Evolutionary conservation across 2,797 vertebrate genomes (phyloP).

Genomic region (Xiphorhynchus erythropygius): DNA sequence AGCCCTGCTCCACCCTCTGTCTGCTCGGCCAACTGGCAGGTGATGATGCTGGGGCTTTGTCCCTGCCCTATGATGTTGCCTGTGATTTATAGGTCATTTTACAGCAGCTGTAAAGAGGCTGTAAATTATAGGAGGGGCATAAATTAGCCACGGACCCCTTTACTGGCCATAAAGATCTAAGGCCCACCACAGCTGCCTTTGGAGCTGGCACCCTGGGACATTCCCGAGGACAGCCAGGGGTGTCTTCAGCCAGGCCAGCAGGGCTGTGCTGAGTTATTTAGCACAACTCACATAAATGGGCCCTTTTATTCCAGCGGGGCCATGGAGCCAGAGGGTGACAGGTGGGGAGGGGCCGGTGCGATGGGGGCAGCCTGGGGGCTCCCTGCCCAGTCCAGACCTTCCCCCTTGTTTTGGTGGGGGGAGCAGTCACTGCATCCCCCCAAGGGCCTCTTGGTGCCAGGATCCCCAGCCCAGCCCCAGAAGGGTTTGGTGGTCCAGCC

Average conservation of each 20-base stretch:
- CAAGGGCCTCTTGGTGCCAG: fast-evolving
- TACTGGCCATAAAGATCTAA: constrained; percentile 72
- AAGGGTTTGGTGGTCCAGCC: neutral
- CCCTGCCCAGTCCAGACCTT: neutral
- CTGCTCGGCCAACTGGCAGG: constrained; percentile 22
- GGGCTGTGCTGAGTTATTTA: neutral
- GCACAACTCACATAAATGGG: constrained; percentile 24
- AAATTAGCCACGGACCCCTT: constrained; percentile 69
- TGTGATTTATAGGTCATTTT: constrained; percentile 65
- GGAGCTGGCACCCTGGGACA: constrained; percentile 42
- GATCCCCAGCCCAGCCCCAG: neutral
- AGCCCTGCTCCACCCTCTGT: neutral
- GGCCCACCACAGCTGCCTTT: constrained; percentile 60
- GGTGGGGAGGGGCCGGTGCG: constrained; percentile 1
- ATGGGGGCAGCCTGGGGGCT: neutral
- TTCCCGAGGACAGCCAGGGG: constrained; percentile 40
- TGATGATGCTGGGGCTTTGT: constrained; percentile 28
- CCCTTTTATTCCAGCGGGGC: constrained; percentile 35
- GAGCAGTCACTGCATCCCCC: neutral
- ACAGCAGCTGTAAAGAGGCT: constrained; percentile 71
- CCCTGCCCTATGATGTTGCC: constrained; percentile 48
- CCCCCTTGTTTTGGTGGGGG: neutral
- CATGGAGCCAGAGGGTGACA: neutral
- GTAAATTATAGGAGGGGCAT: constrained; percentile 71
- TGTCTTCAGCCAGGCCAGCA: constrained; percentile 2